Base-by-base conservation (phyloP, 2,888 invertebrate species). In the Ferrisia virgata region DNA sequence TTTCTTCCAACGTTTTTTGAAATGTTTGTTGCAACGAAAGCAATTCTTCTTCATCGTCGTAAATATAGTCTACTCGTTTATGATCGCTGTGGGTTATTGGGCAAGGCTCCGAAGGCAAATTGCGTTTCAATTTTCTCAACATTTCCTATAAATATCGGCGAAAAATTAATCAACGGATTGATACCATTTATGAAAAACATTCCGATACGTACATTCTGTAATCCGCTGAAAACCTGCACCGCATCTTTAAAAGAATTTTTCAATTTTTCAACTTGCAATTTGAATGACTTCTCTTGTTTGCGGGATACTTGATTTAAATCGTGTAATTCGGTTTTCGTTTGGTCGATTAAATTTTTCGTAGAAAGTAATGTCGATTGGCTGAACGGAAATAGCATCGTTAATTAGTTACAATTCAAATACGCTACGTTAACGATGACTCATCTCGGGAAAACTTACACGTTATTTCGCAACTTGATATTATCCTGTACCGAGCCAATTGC, bases 21-120 rank as follows among this genome's bases (percentile, higher is more conserved):
- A 72, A 76, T 11, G 76, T 72, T 43, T 72, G 83, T 13, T 83
- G 83, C 64, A 82, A 39, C n/a, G 83, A 72, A 22, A 39, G 28
- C 6, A 72, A 11, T 43, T 83, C 72, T 11, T 83, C 83, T n/a
- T 72, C 64, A 22, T 83, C 83, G 13, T 83, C 83, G 47, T 83
- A 83, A 25, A 83, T 72, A 47, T 83, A 83, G 43, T 83, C 83
- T 8, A 83, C 76, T 15, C 76, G 25, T 76, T 72, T 83, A 76
- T 83, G 72, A 2, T 83, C 83, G 31, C 43, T 83, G 31, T 83
- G 83, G 28, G 83, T 83, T 28, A 83, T 83, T 28, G 83, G 83
- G 28, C 72, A 83, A n/a, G 83, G 83, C 31, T 83, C 72, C 40
- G 83, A 72, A 31, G 83, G 83, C 31, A 83, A 43, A 76, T 83